Evolutionary conservation across 1,140 invertebrate genomes (phyloP).

Genomic region (Zaprionus vittiger): DNA sequence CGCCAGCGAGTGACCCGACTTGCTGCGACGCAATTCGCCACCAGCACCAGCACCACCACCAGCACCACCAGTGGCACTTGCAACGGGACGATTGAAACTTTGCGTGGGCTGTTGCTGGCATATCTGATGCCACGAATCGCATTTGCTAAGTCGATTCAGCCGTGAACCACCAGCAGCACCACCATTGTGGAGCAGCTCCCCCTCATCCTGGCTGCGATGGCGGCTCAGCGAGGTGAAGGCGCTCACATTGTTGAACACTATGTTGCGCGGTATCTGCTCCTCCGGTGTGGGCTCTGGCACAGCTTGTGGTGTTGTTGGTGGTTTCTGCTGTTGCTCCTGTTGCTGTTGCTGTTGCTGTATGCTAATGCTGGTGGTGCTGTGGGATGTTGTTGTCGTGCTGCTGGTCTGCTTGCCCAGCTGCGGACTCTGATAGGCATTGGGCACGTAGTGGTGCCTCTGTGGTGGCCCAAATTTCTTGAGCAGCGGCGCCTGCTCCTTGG

Average conservation of each 20-base stretch:
- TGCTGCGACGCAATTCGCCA: constrained; percentile 87
- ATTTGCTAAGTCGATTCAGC: constrained; percentile 87
- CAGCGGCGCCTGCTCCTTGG: constrained; percentile 75
- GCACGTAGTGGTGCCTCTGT: constrained; percentile 78
- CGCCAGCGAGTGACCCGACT: constrained; percentile 89
- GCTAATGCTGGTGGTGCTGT: constrained; percentile 28
- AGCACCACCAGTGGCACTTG: not conserved
- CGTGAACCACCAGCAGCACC: constrained; percentile 44
- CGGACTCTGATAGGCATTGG: constrained; percentile 80
- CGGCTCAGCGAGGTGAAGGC: constrained; percentile 70
- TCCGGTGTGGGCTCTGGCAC: constrained; percentile 45
- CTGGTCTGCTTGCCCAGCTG: constrained; percentile 46
- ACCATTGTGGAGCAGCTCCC: constrained; percentile 36
- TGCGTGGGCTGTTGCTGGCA: constrained; percentile 67
- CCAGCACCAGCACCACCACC: constrained; percentile 40
- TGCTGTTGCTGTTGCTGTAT: constrained; percentile 41
- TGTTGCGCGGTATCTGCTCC: constrained; percentile 80
- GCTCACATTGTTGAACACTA: constrained; percentile 80
- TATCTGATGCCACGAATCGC: constrained; percentile 92
- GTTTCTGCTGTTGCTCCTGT: constrained; percentile 50
- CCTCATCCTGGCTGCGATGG: constrained; percentile 60
- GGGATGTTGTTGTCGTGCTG: constrained; percentile 12
- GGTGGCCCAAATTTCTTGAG: constrained; percentile 82
- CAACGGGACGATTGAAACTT: constrained; percentile 15
- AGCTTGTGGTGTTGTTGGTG: constrained; percentile 72